phyloP scores from a whole-genome alignment of 1,140 invertebrate genomes.

The Aporrectodea caliginosa region DNA sequence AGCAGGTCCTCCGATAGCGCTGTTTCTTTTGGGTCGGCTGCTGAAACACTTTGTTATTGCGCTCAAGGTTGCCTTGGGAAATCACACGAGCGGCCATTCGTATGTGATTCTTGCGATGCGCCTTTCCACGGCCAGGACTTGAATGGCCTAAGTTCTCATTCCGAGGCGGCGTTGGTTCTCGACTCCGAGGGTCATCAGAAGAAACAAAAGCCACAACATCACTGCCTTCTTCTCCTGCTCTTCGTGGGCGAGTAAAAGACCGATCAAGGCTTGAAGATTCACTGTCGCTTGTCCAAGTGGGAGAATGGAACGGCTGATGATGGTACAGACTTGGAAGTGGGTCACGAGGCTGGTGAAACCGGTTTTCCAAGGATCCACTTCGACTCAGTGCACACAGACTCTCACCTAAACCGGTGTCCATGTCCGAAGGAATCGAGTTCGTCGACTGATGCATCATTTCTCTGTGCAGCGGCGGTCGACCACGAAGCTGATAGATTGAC shows the following conservation, averaged over 20 bases:
- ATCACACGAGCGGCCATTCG: neutral
- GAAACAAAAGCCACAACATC: neutral
- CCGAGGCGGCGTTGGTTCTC: neutral
- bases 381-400: neutral
- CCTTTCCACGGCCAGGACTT: neutral
- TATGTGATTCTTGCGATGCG: neutral
- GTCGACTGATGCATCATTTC: too few species aligned
- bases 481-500: slow-evolving; percentile 66
- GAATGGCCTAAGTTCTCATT: neutral
- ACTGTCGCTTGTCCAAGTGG: neutral
- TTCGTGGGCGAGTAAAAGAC: neutral
- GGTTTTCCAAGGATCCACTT: neutral
- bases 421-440: neutral
- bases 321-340: neutral
- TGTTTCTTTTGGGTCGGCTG: neutral
- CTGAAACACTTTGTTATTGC: neutral
- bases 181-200: neutral
- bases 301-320: neutral
- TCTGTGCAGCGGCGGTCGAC: neutral
- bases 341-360: neutral
- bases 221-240: neutral
- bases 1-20: neutral
- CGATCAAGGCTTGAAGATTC: neutral
- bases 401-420: neutral
- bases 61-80: neutral